Evolutionary conservation across 2,113 vertebrate genomes (phyloP).

Genomic region (Glaucomys volans): DNA sequence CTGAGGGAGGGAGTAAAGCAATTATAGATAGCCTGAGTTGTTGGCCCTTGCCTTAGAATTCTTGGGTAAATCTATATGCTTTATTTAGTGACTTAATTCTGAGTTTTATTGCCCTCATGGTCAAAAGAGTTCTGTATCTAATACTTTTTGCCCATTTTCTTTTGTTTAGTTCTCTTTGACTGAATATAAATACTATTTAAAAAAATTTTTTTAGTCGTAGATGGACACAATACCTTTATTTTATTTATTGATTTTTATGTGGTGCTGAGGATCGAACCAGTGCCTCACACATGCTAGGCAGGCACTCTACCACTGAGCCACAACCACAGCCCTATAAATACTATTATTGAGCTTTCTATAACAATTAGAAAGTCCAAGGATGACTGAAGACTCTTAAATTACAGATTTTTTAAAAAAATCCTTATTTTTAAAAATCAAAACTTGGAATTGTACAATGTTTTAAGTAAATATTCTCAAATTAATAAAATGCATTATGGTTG

Average conservation of each 20-base stretch:
- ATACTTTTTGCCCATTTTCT: conserved; percentile 22
- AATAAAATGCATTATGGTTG: neutral
- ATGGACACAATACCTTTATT: too few species aligned
- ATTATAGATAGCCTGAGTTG: neutral
- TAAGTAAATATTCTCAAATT: conserved; percentile 34
- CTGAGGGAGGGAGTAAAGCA: neutral
- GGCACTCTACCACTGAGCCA: too few species aligned
- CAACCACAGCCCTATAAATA: neutral
- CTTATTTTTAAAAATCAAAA: neutral
- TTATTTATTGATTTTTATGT: too few species aligned
- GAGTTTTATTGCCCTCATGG: neutral
- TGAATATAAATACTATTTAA: conserved; percentile 7
- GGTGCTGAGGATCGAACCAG: too few species aligned
- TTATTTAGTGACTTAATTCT: conserved; percentile 41
- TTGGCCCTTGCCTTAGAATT: conserved; percentile 27
- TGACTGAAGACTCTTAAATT: neutral
- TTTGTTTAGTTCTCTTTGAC: conserved; percentile 47
- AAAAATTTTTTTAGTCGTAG: too few species aligned
- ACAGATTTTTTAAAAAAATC: neutral
- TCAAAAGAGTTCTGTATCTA: conserved; percentile 25
- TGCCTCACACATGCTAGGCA: too few species aligned
- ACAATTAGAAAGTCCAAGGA: neutral
- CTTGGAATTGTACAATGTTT: neutral
- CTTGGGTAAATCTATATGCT: neutral
- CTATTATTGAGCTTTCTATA: neutral